A percentile compares a stretch with the other conserved stretches of the same genome.
Evolutionary conservation across 2,113 vertebrate genomes (phyloP).

Genomic region (Percina caprodes): DNA sequence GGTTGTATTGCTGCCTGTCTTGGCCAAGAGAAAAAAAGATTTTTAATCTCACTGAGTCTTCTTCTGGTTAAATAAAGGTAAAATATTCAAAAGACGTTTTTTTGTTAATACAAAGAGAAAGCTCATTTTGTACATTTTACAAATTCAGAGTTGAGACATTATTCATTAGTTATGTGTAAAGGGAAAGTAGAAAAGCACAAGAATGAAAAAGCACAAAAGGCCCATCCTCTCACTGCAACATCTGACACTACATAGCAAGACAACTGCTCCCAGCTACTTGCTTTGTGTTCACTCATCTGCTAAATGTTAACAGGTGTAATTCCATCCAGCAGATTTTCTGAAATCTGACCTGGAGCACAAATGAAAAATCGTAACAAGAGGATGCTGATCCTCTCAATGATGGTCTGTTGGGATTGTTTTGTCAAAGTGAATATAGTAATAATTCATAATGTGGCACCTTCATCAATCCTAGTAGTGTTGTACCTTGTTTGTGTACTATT

Average conservation of each 20-base stretch:
- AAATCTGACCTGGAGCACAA: background rate
- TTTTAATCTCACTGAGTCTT: too few species aligned
- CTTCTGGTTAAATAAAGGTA: too few species aligned
- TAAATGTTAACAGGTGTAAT: background rate
- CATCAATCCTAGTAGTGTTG: background rate
- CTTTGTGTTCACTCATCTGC: background rate
- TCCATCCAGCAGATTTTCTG: constrained; percentile 3
- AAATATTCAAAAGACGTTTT: too few species aligned
- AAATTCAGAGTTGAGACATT: background rate
- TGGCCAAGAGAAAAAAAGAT: too few species aligned
- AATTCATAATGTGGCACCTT: background rate
- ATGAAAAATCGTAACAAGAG: background rate
- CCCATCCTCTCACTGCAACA: background rate
- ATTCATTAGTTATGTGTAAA: background rate
- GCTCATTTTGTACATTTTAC: background rate
- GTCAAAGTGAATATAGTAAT: background rate
- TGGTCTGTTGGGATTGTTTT: background rate
- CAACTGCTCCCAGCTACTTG: background rate
- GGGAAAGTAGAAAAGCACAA: background rate
- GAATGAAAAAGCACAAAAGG: constrained; percentile 5
- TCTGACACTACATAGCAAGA: background rate
- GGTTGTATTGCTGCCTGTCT: too few species aligned
- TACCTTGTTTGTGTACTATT: too few species aligned
- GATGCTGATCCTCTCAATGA: background rate
- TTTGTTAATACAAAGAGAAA: background rate